Conservation (phyloP, 1,140 invertebrate genomes). For the Pygmarrhopalites habei region DNA sequence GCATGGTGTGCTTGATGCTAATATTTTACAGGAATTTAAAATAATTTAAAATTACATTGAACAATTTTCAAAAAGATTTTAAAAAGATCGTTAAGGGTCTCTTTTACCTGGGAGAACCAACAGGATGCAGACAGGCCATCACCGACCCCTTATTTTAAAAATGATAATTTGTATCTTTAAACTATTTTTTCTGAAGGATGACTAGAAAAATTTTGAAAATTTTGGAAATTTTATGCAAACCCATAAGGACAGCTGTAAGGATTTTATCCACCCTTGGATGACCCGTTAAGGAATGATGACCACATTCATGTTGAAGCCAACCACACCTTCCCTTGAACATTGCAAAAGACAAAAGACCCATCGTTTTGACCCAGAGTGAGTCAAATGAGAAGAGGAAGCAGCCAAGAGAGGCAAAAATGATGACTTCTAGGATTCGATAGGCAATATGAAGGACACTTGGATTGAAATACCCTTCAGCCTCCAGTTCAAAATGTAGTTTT, state of each 20-base stretch:
- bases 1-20: too few species aligned
- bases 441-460: slow-evolving; percentile 27
- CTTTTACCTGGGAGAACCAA: too few species aligned
- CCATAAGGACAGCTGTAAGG: slow-evolving; percentile 28
- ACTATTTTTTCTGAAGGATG: too few species aligned
- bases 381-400: slow-evolving; percentile 20
- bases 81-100: too few species aligned
- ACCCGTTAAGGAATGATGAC: slow-evolving; percentile 37
- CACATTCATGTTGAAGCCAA: slow-evolving; percentile 38
- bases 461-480: slow-evolving; percentile 30
- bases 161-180: too few species aligned
- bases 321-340: slow-evolving; percentile 35
- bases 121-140: too few species aligned
- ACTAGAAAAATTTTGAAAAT: too few species aligned
- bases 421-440: slow-evolving; percentile 26
- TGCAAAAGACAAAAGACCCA: slow-evolving; percentile 27
- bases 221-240: too few species aligned
- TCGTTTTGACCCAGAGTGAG: neutral
- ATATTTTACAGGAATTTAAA: too few species aligned
- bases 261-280: slow-evolving; percentile 32
- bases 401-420: slow-evolving; percentile 19
- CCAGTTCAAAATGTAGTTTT: slow-evolving; percentile 27
- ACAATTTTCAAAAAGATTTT: too few species aligned
- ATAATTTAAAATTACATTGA: too few species aligned
- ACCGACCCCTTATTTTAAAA: neutral